Conservation (phyloP, 2,888 invertebrate species). For the Lutraria lutraria region DNA sequence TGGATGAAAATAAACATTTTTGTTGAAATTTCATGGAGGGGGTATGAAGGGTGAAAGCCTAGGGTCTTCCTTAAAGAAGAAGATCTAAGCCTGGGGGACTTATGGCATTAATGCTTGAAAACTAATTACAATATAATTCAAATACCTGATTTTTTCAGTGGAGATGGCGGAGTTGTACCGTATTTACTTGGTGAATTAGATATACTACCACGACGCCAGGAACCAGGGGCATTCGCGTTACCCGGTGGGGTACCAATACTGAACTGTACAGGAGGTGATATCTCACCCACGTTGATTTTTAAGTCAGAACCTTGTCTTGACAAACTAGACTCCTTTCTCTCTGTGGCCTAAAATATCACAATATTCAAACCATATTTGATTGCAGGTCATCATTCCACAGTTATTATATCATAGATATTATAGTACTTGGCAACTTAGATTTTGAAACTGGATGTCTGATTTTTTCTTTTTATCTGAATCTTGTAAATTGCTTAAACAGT, state of each 20-base stretch:
- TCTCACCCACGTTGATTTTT: conserved; percentile 92
- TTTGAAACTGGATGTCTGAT: too few species aligned
- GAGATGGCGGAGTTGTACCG: conserved; percentile 86
- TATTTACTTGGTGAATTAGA: conserved; percentile 75
- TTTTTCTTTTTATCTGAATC: too few species aligned
- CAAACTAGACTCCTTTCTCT: conserved; percentile 56
- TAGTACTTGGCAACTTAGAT: too few species aligned
- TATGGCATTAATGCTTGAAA: too few species aligned
- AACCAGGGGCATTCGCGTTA: conserved; percentile 88
- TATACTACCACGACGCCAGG: conserved; percentile 83
- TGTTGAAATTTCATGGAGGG: too few species aligned
- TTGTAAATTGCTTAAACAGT: too few species aligned
- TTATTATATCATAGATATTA: too few species aligned
- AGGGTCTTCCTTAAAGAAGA: too few species aligned
- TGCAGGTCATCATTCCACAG: not conserved
- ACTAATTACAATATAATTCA: too few species aligned
- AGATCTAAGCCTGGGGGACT: too few species aligned
- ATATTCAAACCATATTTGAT: not conserved
- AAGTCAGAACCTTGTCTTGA: conserved; percentile 65
- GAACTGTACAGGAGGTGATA: conserved; percentile 92
- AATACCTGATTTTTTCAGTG: conserved; percentile 73
- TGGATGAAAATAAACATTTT: too few species aligned
- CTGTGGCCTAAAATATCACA: conserved; percentile 17
- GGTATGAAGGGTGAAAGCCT: too few species aligned
- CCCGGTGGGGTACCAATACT: conserved; percentile 92